phyloP scores from a whole-genome alignment of 2,888 invertebrate genomes.

The Bellardia pandia region DNA sequence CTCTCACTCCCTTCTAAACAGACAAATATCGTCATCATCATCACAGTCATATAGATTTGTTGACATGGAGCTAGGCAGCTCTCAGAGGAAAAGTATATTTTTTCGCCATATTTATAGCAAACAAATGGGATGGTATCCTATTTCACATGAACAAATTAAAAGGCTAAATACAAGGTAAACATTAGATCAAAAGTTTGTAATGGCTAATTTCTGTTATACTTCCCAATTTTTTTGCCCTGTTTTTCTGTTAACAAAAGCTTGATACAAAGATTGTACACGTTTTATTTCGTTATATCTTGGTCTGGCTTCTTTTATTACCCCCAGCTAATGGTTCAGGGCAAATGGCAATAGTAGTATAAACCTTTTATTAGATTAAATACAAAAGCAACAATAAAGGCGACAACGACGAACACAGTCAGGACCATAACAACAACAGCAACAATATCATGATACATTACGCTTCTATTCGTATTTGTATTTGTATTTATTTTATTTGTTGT shows the following conservation, averaged over 20 bases:
- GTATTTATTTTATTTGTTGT: constrained; percentile 30
- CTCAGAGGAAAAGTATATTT: background rate
- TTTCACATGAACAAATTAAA: background rate
- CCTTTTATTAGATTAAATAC: constrained; percentile 67
- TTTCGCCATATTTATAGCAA: constrained; percentile 18
- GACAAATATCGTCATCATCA: constrained; percentile 35
- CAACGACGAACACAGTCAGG: constrained; percentile 1
- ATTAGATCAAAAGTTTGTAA: constrained; percentile 12
- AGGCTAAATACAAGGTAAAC: background rate
- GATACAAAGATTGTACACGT: constrained; percentile 43
- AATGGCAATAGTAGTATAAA: constrained; percentile 60
- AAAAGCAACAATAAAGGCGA: constrained; percentile 45
- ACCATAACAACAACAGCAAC: background rate
- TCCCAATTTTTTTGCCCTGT: background rate
- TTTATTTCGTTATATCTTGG: constrained; percentile 18
- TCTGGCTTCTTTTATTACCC: constrained; percentile 41
- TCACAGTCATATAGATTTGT: constrained; percentile 20
- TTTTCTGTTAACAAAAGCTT: constrained; percentile 6
- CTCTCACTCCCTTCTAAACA: background rate
- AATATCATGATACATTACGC: constrained; percentile 43
- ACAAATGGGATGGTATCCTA: constrained; percentile 16
- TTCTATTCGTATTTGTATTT: background rate
- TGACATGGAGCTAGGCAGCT: background rate
- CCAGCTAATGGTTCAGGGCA: constrained; percentile 51
- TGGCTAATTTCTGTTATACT: background rate